Evolutionary conservation across 2,113 vertebrate genomes (phyloP), one percentile per base, ranked within the genome.

Genomic region (Salvelinus fontinalis): DNA sequence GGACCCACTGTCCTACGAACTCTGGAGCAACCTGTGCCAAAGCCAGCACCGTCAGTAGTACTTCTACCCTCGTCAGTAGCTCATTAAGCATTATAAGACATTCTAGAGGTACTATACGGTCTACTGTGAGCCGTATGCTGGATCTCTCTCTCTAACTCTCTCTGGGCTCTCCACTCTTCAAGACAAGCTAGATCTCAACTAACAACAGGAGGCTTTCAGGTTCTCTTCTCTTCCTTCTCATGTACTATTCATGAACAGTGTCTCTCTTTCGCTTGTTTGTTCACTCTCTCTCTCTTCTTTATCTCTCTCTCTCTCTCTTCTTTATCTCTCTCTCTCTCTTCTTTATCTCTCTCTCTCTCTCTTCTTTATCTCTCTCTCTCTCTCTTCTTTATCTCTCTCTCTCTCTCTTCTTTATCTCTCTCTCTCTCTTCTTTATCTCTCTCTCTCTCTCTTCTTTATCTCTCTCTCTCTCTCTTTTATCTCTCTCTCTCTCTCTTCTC

Each of bases 201-300:
- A 71, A 48, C 34, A 4, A 7, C 65, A 51, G 49, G 54, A 68
- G 51, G 51, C 68, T 39, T 72, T 75, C 67, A 16, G 48, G 76
- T 73, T 48, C 39, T 48, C 8, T 48, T 68, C 67, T 12, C 18
- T 44, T 66, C 69, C 65, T 65, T 64, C 22, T 79, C 57, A 76
- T 81, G n/a, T 76, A 68, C 34, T 75, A 76, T 87, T 27, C 76
- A 76, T 67, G 59, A 74, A 73, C 73, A 24, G 7, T 11, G 18
- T 57, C 24, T 24, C 24, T 68, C 67, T 62, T 26, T 70, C 22
- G 8, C 67, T 20, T 24, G 5, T 51, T 39, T 70, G 26, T 26
- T 27, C 5, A 12, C 59, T 70, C 16, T 49, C 57, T 51, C 34
- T 64, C 27, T 67, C n/a, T 8, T 60, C 67, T 77, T 9, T 51